Evolutionary conservation across 2,113 vertebrate species (phyloP).

Genomic region (Cyrtonyx montezumae): DNA sequence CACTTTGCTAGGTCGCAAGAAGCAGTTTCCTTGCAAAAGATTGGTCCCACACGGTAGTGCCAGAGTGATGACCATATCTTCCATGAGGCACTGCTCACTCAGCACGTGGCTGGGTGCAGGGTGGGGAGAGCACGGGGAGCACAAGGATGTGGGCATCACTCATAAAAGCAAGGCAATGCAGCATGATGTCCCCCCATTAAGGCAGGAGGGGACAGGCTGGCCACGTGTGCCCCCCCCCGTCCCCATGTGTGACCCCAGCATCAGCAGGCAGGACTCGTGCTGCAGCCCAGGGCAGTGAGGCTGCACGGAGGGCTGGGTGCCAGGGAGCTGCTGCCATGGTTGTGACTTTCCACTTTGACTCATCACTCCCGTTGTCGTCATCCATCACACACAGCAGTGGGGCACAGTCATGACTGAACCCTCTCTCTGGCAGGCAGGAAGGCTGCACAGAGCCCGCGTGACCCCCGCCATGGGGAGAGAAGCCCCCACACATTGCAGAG

Average conservation of each 20-base stretch:
- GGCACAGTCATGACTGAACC: neutral
- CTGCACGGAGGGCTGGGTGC: neutral
- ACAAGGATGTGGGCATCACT: neutral
- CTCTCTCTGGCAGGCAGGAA: neutral
- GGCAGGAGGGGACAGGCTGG: neutral
- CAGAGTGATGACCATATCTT: neutral
- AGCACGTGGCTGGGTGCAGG: neutral
- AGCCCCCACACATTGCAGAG: neutral
- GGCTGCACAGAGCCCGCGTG: neutral
- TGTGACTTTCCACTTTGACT: conserved; percentile 58
- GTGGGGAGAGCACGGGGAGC: neutral
- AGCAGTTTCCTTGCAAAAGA: neutral
- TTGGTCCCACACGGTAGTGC: neutral
- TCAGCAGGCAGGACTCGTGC: neutral
- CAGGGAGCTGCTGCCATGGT: neutral
- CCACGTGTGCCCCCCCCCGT: rapidly evolving
- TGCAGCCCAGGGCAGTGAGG: neutral
- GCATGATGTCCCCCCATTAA: neutral
- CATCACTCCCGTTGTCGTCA: neutral
- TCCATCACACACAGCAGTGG: neutral
- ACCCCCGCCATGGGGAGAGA: neutral
- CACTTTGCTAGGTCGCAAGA: neutral
- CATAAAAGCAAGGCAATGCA: neutral
- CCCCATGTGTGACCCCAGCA: neutral
- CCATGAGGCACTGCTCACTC: neutral